These are phyloP conservation scores for Phlogophora meticulosa DNA, from an alignment of 2,888 invertebrate genomes.

Conservation along the genomic window DNA sequence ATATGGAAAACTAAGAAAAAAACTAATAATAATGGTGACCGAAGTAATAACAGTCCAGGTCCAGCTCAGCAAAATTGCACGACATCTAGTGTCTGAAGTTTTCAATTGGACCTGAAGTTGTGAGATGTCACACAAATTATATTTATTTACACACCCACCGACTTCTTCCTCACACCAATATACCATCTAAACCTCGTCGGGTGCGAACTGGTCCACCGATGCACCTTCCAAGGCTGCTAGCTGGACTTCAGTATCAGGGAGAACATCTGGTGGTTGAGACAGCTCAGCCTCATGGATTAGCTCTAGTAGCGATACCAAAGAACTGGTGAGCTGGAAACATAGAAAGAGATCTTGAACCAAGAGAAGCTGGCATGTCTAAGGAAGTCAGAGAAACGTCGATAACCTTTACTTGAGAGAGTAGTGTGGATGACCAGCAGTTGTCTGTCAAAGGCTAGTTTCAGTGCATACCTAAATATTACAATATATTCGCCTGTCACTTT, in stretches of 20 bases:
- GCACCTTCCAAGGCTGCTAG: constrained; percentile 32
- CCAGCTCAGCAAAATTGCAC: too few species aligned
- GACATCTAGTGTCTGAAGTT: too few species aligned
- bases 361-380: neutral
- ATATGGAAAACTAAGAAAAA: too few species aligned
- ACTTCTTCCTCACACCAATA: neutral
- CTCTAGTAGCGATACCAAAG: constrained; percentile 75
- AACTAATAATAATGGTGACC: too few species aligned
- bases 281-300: constrained; percentile 77
- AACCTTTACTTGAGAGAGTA: neutral
- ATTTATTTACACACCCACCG: neutral
- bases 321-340: constrained; percentile 77
- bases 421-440: too few species aligned
- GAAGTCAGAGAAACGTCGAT: neutral
- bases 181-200: constrained; percentile 81
- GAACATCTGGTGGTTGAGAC: constrained; percentile 57
- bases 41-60: too few species aligned
- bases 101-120: too few species aligned
- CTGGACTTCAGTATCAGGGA: constrained; percentile 50
- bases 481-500: too few species aligned
- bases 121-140: too few species aligned
- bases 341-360: neutral
- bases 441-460: neutral
- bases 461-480: neutral
- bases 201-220: constrained; percentile 70